These are phyloP conservation scores for Onychostruthus taczanowskii DNA, from an alignment of 2,113 vertebrate species.

Conservation along the genomic window DNA sequence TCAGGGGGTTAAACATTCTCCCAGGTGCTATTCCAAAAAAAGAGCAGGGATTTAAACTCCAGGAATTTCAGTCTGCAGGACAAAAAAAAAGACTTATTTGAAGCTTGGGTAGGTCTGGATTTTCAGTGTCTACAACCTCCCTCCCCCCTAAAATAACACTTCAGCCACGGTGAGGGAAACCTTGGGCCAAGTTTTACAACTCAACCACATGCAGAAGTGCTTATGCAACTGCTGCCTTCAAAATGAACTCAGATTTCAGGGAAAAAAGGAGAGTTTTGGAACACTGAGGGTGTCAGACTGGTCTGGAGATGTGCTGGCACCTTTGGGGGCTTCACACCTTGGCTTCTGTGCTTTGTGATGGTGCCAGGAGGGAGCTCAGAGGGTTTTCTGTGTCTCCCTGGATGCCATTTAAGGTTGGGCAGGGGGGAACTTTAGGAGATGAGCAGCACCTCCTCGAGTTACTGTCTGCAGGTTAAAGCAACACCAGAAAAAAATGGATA, in stretches of 20 bases:
- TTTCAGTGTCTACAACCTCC: neutral
- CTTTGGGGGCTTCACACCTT: neutral
- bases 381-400: neutral
- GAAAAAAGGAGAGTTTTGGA: neutral
- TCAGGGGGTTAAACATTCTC: neutral
- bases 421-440: neutral
- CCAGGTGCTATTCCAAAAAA: neutral
- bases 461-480: neutral
- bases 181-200: neutral
- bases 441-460: neutral
- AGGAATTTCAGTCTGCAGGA: neutral
- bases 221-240: neutral
- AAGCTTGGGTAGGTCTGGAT: neutral
- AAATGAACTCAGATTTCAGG: neutral
- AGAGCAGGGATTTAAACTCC: neutral
- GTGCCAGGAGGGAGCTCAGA: neutral
- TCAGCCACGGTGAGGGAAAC: neutral
- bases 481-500: neutral
- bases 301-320: neutral
- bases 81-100: neutral
- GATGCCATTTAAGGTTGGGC: neutral
- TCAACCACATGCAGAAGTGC: neutral
- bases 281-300: neutral
- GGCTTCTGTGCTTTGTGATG: fast-evolving
- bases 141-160: neutral